Evolutionary conservation across 1,140 invertebrate species (phyloP), one percentile per base, ranked within the genome.

Genomic region (Augochlora pura): DNA sequence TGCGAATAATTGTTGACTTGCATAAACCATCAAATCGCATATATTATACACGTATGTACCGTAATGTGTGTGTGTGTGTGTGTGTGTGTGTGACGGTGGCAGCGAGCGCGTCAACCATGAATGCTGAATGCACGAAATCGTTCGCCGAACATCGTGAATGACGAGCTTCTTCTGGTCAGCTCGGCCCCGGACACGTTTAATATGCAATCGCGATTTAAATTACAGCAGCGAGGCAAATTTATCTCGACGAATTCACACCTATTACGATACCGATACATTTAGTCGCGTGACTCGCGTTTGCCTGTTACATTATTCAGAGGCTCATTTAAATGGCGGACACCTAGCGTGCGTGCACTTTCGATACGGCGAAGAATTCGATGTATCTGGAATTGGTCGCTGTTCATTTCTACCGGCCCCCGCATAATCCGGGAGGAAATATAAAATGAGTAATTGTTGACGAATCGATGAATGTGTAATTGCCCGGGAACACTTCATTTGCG

Each of bases 291-390:
- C n/a, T 25, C 64, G 39, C 18, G 64, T 46, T 66, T 66, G n/a
- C n/a, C 64, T 25, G 64, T 23, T 66, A 66, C 64, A 66, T 66
- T 66, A 66, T 66, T 66, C 64, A 66, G 39, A 46, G 5, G n/a
- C 12, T 42, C 64, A n/a, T 39, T 46, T 66, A 66, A 66, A 66
- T 66, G n/a, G n/a, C 39, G 42, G 16, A 14, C 5, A 23, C 39
- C 6, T 5, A 10, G 23, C 64, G 39, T 25, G 64, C 64, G 39
- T 66, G 39, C n/a, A 66, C 39, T 25, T 49, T 66, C 16, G 39
- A 66, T 46, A 66, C 38, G 21, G 64, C 12, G 38, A 66, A 46
- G 64, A 39, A 66, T 66, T 66, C 42, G 64, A 46, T 49, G 39
- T 39, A 49, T 23, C 64, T 38, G 64, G 39, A 66, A 66, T 66